phyloP scores from a whole-genome alignment of 2,113 vertebrate genomes.

The Muscicapa adusta region DNA sequence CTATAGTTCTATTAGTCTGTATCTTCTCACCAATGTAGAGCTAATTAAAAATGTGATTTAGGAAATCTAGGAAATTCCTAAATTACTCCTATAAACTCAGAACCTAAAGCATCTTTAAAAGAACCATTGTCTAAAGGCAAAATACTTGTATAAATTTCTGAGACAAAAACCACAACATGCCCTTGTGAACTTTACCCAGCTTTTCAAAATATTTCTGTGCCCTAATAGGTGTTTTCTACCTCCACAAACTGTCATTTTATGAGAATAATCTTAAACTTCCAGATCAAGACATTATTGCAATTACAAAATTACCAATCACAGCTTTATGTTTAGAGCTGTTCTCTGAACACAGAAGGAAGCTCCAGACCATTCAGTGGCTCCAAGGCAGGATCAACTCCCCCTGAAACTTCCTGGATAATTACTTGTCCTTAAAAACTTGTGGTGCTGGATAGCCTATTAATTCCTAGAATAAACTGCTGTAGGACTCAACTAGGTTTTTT shows the following conservation, averaged over 20 bases:
- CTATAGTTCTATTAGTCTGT: neutral
- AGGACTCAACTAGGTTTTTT: neutral
- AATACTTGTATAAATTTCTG: neutral
- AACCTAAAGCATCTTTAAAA: neutral
- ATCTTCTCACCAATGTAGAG: neutral
- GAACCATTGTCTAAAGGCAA: neutral
- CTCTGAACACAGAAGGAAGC: neutral
- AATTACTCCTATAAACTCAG: neutral
- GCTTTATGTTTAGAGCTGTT: neutral
- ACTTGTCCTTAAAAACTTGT: neutral
- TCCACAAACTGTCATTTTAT: neutral
- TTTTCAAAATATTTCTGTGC: neutral
- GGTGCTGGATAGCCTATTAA: accelerated
- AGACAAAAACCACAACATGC: neutral
- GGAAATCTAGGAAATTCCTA: neutral
- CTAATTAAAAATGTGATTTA: neutral
- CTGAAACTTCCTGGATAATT: neutral
- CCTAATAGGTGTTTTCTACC: neutral
- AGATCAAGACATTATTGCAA: neutral
- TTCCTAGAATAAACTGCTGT: neutral
- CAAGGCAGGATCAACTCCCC: neutral
- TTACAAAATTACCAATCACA: neutral
- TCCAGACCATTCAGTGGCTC: neutral
- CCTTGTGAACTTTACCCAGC: neutral
- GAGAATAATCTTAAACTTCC: neutral